Evolutionary conservation across 1,140 invertebrate genomes (phyloP), one percentile per base, ranked within the genome.

Genomic region (Lasaia peninsularis): DNA sequence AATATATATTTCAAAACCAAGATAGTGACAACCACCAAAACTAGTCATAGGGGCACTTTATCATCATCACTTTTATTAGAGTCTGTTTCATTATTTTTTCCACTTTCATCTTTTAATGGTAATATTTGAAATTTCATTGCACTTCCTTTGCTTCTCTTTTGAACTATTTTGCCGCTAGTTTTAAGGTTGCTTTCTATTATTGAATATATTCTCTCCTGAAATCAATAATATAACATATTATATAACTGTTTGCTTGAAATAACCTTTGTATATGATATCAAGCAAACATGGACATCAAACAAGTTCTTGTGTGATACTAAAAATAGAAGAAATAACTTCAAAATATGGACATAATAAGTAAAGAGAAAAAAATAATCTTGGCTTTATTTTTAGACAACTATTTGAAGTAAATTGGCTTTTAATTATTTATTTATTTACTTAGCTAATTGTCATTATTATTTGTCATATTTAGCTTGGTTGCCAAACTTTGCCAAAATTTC

Each of bases 41-140:
- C 85, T 86, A 86, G 85, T 88, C 85, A 88, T 69, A 86, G 74
- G 11, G 85, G 80, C 0, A 80, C 80, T 60, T 75, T 79, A 12
- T 77, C 73, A 60, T 74, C 65, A 60, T 64, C 56, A 53, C 68
- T 72, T 58, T 71, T 34, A 49, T 58, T 61, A 16, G 67, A 61
- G 35, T 55, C 44, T 24, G 63, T 21, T 10, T 63, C 48, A 37
- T 11, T 35, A 44, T 70, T 60, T 12, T 56, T 49, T 28, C 49
- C n/a, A 20, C 37, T 67, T 44, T 34, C 72, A 24, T 75, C 61
- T 33, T 68, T 78, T 16, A 77, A 32, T 56, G 92, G 92, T 16
- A 91, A 28, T 53, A 93, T 85, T 73, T 90, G 91, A 67, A 93
- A 93, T 70, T 89, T 91, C 9, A 92, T 78, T 48, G 82, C 86